A percentile compares a stretch with the other conserved stretches of the same genome.
Conservation (phyloP, 2,888 invertebrate genomes). For the Spatulosminthurus flaviceps region DNA sequence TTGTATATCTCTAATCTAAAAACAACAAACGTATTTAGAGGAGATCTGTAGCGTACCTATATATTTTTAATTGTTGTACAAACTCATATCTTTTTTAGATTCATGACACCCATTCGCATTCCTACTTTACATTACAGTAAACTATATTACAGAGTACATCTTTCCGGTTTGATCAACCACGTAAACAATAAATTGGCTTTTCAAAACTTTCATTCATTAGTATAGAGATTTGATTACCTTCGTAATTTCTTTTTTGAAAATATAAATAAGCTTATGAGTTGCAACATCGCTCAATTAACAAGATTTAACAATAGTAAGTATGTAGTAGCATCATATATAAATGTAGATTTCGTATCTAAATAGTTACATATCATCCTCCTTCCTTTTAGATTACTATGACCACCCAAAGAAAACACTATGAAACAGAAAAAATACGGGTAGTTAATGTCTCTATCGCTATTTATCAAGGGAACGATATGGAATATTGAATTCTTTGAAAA, state of each 20-base stretch:
- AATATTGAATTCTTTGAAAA: slow-evolving; percentile 29
- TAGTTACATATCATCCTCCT: background rate
- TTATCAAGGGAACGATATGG: slow-evolving; percentile 28
- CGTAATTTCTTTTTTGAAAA: background rate
- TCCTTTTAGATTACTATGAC: too few species aligned
- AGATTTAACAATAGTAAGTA: background rate
- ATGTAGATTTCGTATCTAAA: background rate
- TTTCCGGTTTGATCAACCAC: slow-evolving; percentile 8
- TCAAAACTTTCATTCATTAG: background rate
- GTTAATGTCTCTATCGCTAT: slow-evolving; percentile 18
- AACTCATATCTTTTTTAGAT: background rate
- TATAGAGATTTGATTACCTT: background rate
- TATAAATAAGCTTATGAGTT: slow-evolving; percentile 14
- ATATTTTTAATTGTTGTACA: slow-evolving; percentile 4
- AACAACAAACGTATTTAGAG: background rate
- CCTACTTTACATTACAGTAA: background rate
- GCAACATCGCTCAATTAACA: slow-evolving; percentile 2
- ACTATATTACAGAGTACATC: background rate
- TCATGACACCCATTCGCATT: background rate
- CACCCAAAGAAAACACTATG: background rate
- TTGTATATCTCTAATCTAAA: background rate
- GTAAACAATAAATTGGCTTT: background rate
- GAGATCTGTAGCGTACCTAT: background rate
- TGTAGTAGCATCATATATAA: slow-evolving; percentile 1
- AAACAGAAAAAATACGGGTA: background rate